Base-by-base conservation (phyloP, 2,797 vertebrate species). In the Aselliscus stoliczkanus region DNA sequence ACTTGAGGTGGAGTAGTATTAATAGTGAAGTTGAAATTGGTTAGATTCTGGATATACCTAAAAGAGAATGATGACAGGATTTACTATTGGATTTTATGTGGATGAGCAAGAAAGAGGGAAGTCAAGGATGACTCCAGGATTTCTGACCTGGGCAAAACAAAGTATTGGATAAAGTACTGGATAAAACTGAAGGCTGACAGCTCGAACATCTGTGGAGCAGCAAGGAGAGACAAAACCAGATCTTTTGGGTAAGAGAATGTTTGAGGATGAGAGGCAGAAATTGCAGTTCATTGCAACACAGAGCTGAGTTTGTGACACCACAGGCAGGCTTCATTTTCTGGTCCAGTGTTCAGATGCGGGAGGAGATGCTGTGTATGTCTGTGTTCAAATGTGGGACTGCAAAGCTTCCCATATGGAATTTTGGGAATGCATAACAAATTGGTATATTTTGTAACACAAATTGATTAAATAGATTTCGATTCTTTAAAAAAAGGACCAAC, bases 401-500 rank as follows among this genome's bases (percentile, higher is more conserved):
- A 77, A 5, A 85, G 31, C 5, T 1, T 50, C 82, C 21, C 39
- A n/a, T 2, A 29, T 42, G 39, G 39, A 47, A n/a, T 64, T 82
- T 77, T 42, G 70, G 70, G 52, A 64, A 77, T 52, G 27, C 64
- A 27, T 60, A 76, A 70, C 54, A 92, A 76, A 25, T 34, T 54
- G 44, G 15, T 47, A 13, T 44, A 31, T 84, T 96, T 95, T 88
- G 34, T 83, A 80, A 62, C 52, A 79, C 76, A 77, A 83, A 47
- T 47, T 91, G 34, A 79, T 91, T 69, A 80, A 79, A 50, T 69
- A 39, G 4, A 70, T 83, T 82, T 82, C 87, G n/a, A 56, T 75
- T 75, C 29, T 95, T 93, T 92, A 65, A 92, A 80, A 44, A 84
- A 92, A 76, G 31, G 18, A 70, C 31, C 25, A 82, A 64, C 42